Base-by-base conservation (phyloP, 2,113 vertebrate genomes). In the Guaruba guarouba region DNA sequence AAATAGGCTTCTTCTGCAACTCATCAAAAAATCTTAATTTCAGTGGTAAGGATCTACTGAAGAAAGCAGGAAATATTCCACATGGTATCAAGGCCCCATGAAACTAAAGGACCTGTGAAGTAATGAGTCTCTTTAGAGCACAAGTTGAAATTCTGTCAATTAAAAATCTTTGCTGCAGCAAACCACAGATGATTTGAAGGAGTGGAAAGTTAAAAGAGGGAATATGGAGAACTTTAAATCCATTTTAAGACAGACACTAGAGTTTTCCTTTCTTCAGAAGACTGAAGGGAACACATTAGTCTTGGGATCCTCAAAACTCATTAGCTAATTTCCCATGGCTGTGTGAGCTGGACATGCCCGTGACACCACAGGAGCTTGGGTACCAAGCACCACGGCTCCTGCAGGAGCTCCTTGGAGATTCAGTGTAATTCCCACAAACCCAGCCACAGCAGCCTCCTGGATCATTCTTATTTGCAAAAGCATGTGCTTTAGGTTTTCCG, bases 61-160 rank as follows among this genome's bases (percentile, higher is more conserved):
- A 93, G 59, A 92, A 91, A 91, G 59, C 66, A 73, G 92, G 82
- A 85, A 94, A 82, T 67, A 93, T 81, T 92, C 83, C 79, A 52
- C 66, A 28, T 73, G 77, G 82, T 17, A 13, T 69, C 48, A 69
- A 90, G 64, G 70, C 39, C 74, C 83, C 64, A 86, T 17, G 71
- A 96, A 97, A 31, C 55, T 86, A 70, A 90, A 43, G 51, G 61
- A 85, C 66, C 28, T 93, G 39, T 69, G 43, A 86, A 86, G 95
- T 97, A 97, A 96, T 88, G 88, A 96, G 94, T 96, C 93, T 92
- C 93, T 71, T 84, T 25, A 89, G 93, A 95, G 41, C 74, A 86
- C 43, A 80, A 78, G 70, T 85, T 31, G 84, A 96, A 96, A 82
- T 66, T 55, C 33, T 68, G 84, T 78, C 92, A 96, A 89, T 93